Conservation (phyloP, 2,888 invertebrate genomes). For the Xylocampa areola region DNA sequence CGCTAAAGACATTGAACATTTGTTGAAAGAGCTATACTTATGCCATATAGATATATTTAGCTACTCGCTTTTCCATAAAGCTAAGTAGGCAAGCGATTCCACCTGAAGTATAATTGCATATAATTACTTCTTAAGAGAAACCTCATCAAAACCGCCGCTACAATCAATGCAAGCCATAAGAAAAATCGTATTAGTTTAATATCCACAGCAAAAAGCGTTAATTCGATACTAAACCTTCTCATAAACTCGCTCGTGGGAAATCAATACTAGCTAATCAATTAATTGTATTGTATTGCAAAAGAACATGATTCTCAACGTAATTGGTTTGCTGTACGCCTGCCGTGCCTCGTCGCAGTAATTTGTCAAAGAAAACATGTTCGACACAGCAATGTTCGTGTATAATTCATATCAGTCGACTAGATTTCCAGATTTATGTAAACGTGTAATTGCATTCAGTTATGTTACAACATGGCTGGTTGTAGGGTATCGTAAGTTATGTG, state of each 20-base stretch:
- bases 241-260: constrained; percentile 32
- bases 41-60: too few species aligned
- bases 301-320: constrained; percentile 32
- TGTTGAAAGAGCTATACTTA: too few species aligned
- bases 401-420: constrained; percentile 21
- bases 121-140: too few species aligned
- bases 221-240: constrained; percentile 11
- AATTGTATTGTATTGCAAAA: constrained; percentile 34
- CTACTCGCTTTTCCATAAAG: too few species aligned
- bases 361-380: constrained; percentile 29
- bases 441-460: constrained; percentile 10
- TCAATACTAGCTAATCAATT: constrained; percentile 28
- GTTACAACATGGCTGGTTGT: constrained; percentile 2
- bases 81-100: too few species aligned
- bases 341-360: constrained; percentile 23
- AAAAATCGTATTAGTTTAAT: constrained; percentile 22
- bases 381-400: constrained; percentile 27
- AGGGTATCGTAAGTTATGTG: constrained; percentile 1
- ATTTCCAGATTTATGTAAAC: constrained; percentile 15
- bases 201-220: constrained; percentile 18
- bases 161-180: constrained; percentile 6
- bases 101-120: too few species aligned
- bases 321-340: constrained; percentile 12
- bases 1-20: too few species aligned
- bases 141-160: constrained; percentile 7